A percentile compares a stretch with the other conserved stretches of the same genome.
phyloP scores from a whole-genome alignment of 2,888 invertebrate genomes.

The Embidobia sp. region DNA sequence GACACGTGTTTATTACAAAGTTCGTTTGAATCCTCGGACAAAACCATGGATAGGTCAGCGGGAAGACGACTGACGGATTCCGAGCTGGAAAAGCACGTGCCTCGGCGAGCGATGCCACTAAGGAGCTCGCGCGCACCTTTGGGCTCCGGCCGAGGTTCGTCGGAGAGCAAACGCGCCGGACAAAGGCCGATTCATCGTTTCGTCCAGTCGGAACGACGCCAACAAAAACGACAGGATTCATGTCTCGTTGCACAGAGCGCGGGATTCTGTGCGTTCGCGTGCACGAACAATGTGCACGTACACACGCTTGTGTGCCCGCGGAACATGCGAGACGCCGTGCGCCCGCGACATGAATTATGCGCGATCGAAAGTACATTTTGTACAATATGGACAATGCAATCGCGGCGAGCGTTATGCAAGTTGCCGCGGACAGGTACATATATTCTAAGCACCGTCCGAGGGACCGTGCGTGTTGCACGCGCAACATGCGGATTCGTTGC shows the following conservation, averaged over 20 bases:
- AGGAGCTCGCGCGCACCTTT: constrained; percentile 43
- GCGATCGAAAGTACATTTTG: constrained; percentile 59
- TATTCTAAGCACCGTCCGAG: constrained; percentile 45
- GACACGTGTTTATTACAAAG: constrained; percentile 24
- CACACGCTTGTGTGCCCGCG: constrained; percentile 18
- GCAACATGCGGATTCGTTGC: constrained; percentile 22
- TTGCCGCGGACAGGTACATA: constrained; percentile 65
- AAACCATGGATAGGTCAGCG: constrained; percentile 35
- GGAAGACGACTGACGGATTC: constrained; percentile 25
- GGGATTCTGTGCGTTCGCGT: constrained; percentile 41
- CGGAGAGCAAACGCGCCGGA: constrained; percentile 53
- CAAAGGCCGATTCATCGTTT: constrained; percentile 68
- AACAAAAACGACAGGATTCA: constrained; percentile 81
- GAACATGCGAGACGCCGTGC: constrained; percentile 45
- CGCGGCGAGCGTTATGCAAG: constrained; percentile 66
- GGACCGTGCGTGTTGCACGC: constrained; percentile 24
- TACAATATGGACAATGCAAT: constrained; percentile 67
- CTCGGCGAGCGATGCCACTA: constrained; percentile 46
- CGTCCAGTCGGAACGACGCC: constrained; percentile 71
- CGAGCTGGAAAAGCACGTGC: constrained; percentile 61
- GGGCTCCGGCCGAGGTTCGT: constrained; percentile 39
- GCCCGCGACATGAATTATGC: constrained; percentile 62
- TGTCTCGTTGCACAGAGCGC: constrained; percentile 77
- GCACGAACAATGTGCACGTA: constrained; percentile 50
- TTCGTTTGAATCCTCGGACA: constrained; percentile 21